A percentile compares a stretch with the other conserved stretches of the same genome.
Evolutionary conservation across 2,113 vertebrate species (phyloP).

Genomic region (Mormyrus lacerda): DNA sequence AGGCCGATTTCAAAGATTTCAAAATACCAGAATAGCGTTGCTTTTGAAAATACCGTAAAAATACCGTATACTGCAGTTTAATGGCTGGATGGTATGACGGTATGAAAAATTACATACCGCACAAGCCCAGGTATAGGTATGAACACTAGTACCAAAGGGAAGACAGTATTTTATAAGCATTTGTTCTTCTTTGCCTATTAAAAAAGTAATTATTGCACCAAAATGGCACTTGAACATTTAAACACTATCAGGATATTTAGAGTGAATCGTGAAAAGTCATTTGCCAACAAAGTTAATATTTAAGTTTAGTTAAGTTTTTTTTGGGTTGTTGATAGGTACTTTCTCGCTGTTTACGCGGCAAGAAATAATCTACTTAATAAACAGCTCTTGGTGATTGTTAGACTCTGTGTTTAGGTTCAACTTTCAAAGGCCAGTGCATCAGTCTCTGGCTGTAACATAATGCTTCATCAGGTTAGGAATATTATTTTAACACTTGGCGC

Average conservation of each 20-base stretch:
- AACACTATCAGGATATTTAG: neutral
- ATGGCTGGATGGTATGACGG: neutral
- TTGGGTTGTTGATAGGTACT: neutral
- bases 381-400: slow-evolving; percentile 36
- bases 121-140: slow-evolving; percentile 34
- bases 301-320: slow-evolving; percentile 21
- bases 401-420: slow-evolving; percentile 37
- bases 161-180: slow-evolving; percentile 23
- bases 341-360: slow-evolving; percentile 14
- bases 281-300: slow-evolving; percentile 20
- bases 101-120: neutral
- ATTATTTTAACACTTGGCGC: slow-evolving; percentile 28
- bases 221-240: slow-evolving; percentile 2
- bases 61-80: neutral
- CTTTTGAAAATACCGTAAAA: neutral
- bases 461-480: neutral
- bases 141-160: slow-evolving; percentile 55
- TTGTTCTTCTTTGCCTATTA: neutral
- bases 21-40: neutral
- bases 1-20: neutral
- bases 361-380: slow-evolving; percentile 34
- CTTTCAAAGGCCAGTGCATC: slow-evolving; percentile 26
- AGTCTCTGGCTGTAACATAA: neutral
- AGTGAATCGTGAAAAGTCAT: neutral
- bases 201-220: slow-evolving; percentile 5